phyloP scores from a whole-genome alignment of 2,888 invertebrate species.

The Xestia rhomboidea region DNA sequence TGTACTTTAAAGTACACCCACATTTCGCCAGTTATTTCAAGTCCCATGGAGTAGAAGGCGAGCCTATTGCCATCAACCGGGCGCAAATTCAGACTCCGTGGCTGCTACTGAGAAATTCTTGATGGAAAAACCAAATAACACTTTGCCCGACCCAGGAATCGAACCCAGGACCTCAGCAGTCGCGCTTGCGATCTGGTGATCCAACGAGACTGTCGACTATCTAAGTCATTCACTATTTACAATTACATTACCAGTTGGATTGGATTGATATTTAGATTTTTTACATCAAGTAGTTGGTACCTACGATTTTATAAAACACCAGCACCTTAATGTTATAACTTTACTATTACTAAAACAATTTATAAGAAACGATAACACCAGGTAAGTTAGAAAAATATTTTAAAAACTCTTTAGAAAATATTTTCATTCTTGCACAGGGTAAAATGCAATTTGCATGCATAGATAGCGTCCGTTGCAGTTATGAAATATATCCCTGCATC shows the following conservation, averaged over 20 bases:
- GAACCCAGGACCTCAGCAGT: too few species aligned
- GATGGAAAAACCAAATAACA: too few species aligned
- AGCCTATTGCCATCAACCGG: too few species aligned
- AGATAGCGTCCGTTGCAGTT: constrained; percentile 69
- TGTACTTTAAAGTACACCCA: too few species aligned
- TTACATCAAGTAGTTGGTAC: background rate
- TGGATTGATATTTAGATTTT: background rate
- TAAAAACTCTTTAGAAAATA: constrained; percentile 50
- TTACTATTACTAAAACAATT: constrained; percentile 32
- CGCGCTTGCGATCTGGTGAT: too few species aligned
- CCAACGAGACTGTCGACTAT: background rate
- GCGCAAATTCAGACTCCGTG: too few species aligned
- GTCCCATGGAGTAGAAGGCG: too few species aligned
- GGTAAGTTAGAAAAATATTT: constrained; percentile 45
- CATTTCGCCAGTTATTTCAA: too few species aligned
- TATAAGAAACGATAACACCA: constrained; percentile 44
- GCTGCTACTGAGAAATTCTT: too few species aligned
- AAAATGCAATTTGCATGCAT: constrained; percentile 67
- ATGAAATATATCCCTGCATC: constrained; percentile 62
- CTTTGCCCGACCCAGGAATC: too few species aligned
- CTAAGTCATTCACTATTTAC: background rate
- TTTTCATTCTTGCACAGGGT: constrained; percentile 58
- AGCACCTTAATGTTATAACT: background rate
- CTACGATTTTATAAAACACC: constrained; percentile 2
- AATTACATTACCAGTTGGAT: background rate